Evolutionary conservation across 2,113 vertebrate species (phyloP), one percentile per base, ranked within the genome.

Genomic region (Silurus meridionalis): DNA sequence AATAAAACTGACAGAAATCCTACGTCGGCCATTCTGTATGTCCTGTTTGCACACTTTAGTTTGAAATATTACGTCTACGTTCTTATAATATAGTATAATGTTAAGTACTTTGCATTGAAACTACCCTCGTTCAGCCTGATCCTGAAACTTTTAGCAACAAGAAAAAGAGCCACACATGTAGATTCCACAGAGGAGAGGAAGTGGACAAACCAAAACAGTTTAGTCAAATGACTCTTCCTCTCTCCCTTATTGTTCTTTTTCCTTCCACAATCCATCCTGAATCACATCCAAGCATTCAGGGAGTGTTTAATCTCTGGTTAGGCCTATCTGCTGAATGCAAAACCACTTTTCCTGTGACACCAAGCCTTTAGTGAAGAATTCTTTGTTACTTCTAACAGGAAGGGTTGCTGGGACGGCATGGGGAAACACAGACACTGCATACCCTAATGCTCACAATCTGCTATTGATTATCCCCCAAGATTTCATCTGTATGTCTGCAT

Each of bases 331-430:
- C 74, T 25, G 46, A 55, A 48, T 55, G 80, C 83, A 83, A 78
- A 89, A 86, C 1, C 4, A 61, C 86, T 88, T 90, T 91, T 92
- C 88, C 88, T 86, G 89, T 87, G 79, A 88, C 58, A 91, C 79
- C 74, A 91, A 91, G 86, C 79, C 91, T 84, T 61, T 25, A 77
- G 57, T 37, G 48, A 89, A 74, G 77, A 77, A 84, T 81, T 88
- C 67, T 90, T 93, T 90, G 88, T 79, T 90, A 82, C 48, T 87
- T 77, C 46, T 55, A 86, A 88, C 85, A 90, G 93, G 93, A 93
- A 91, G 87, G 86, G 86, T 87, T 71, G 58, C 88, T 85, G 87
- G 46, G 78, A 89, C 53, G 75, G 50, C 58, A 79, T 58, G 72
- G 85, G 66, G 74, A 67, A 89, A 85, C 80, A 90, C 85, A 60